Evolutionary conservation across 2,113 vertebrate genomes (phyloP).

Genomic region (Cnemophilus loriae): DNA sequence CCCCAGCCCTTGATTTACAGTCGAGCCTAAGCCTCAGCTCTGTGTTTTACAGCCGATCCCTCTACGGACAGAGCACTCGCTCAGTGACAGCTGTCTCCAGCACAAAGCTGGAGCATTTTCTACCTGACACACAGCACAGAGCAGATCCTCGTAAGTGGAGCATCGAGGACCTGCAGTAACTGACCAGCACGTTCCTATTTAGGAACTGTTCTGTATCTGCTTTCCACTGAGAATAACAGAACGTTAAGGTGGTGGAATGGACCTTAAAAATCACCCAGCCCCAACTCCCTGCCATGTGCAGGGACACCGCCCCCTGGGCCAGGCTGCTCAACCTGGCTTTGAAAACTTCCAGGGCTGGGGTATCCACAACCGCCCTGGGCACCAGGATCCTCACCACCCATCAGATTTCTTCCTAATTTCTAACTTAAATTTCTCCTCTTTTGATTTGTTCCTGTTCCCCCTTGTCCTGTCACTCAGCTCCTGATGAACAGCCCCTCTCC

Average conservation of each 20-base stretch:
- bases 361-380: not conserved
- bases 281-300: not conserved
- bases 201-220: not conserved
- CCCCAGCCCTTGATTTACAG: not conserved
- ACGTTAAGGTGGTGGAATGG: not conserved
- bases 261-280: not conserved
- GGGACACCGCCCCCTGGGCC: not conserved
- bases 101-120: not conserved
- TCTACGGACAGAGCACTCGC: not conserved
- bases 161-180: not conserved
- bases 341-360: not conserved
- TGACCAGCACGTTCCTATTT: not conserved
- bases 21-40: not conserved
- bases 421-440: not conserved
- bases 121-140: not conserved
- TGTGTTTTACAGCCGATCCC: not conserved
- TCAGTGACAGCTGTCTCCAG: not conserved
- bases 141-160: fast-evolving
- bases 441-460: not conserved
- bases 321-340: not conserved
- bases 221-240: not conserved
- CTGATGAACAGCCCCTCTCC: not conserved
- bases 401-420: not conserved
- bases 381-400: not conserved
- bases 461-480: not conserved